These are phyloP conservation scores for Heliocidaris erythrogramma DNA, from an alignment of 35 echinoderm and acorn worm genomes.

Conservation along the genomic window DNA sequence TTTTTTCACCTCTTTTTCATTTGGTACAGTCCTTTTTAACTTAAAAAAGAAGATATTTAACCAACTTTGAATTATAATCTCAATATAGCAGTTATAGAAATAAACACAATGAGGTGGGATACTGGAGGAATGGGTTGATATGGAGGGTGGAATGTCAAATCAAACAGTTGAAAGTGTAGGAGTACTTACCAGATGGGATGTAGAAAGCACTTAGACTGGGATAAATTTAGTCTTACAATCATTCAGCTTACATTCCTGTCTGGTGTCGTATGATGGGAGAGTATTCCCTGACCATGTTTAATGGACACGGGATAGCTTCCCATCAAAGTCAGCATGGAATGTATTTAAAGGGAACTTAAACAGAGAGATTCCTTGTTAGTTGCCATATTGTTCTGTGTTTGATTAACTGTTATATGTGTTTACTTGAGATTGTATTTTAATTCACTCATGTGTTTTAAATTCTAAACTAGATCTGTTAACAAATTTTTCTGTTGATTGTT, in stretches of 20 bases:
- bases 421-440: background rate
- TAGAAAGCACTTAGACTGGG: background rate
- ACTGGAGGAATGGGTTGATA: too few species aligned
- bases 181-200: background rate
- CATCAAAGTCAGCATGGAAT: background rate
- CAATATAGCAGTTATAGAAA: too few species aligned
- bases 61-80: too few species aligned
- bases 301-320: background rate
- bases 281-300: background rate
- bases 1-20: too few species aligned
- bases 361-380: background rate
- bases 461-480: too few species aligned
- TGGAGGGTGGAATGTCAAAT: too few species aligned
- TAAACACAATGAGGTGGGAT: too few species aligned
- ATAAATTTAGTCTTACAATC: background rate
- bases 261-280: background rate
- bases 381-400: too few species aligned
- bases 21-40: too few species aligned
- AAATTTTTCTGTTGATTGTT: too few species aligned
- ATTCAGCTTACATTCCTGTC: background rate
- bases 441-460: too few species aligned
- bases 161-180: background rate
- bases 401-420: background rate
- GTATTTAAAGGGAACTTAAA: background rate
- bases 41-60: too few species aligned